These are phyloP conservation scores for Glaucomys volans DNA, from an alignment of 2,113 vertebrate species.

Conservation along the genomic window DNA sequence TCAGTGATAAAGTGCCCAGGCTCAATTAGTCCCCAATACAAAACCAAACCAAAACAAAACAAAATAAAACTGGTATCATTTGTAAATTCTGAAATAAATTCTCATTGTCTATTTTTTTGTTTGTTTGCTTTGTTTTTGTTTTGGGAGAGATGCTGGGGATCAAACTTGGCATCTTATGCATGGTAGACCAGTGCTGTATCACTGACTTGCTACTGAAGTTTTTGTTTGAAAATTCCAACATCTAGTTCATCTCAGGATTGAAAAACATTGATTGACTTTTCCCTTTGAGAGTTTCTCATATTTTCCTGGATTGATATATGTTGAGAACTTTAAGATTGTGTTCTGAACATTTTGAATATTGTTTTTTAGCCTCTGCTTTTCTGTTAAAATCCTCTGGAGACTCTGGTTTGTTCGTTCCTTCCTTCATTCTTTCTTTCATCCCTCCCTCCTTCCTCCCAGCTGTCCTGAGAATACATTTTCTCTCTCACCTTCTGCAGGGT, in stretches of 20 bases:
- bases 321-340: conserved; percentile 25
- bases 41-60: no score
- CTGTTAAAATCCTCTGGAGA: neutral
- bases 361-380: neutral
- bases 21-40: no score
- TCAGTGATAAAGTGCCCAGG: no score
- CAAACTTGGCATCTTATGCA: neutral
- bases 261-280: neutral
- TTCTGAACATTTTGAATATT: neutral
- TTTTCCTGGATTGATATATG: neutral
- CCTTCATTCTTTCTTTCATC: no score
- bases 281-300: neutral
- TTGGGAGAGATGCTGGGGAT: no score
- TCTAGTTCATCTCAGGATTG: neutral
- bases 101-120: neutral
- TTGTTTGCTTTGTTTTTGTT: neutral
- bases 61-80: no score
- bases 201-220: neutral
- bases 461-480: neutral
- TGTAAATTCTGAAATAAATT: no score
- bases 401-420: no score
- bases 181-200: neutral
- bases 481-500: neutral
- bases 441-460: no score
- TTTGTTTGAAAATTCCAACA: neutral